phyloP scores from a whole-genome alignment of 2,113 vertebrate genomes.

The Casuarius casuarius region DNA sequence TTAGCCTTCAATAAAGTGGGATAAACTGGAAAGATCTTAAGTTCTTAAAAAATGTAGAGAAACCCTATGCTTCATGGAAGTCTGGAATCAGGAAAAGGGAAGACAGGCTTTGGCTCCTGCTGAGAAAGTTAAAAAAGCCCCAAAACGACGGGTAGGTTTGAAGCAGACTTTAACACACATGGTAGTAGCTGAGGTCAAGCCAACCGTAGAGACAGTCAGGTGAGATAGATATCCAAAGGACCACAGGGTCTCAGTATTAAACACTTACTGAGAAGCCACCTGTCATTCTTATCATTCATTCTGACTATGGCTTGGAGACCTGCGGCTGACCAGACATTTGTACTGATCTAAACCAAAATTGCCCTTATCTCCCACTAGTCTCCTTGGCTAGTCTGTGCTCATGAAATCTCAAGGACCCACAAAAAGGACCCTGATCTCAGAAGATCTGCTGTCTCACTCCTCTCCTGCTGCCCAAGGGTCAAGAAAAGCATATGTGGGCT shows the following conservation, averaged over 20 bases:
- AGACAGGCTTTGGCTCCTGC: neutral
- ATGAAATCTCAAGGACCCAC: neutral
- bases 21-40: neutral
- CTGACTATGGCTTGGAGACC: neutral
- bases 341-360: neutral
- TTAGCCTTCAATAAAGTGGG: neutral
- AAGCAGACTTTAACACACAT: neutral
- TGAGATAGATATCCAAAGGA: neutral
- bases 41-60: neutral
- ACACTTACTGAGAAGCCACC: neutral
- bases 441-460: neutral
- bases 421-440: neutral
- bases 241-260: neutral
- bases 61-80: neutral
- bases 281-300: neutral
- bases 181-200: neutral
- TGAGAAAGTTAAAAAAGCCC: neutral
- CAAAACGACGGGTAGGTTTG: neutral
- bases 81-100: neutral
- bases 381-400: neutral
- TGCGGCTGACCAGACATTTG: neutral
- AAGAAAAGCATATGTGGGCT: neutral
- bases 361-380: neutral
- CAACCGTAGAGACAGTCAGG: neutral
- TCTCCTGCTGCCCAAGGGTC: neutral